These are phyloP conservation scores for Drosophila pegasa DNA, from an alignment of 2,888 invertebrate species.

Conservation along the genomic window DNA sequence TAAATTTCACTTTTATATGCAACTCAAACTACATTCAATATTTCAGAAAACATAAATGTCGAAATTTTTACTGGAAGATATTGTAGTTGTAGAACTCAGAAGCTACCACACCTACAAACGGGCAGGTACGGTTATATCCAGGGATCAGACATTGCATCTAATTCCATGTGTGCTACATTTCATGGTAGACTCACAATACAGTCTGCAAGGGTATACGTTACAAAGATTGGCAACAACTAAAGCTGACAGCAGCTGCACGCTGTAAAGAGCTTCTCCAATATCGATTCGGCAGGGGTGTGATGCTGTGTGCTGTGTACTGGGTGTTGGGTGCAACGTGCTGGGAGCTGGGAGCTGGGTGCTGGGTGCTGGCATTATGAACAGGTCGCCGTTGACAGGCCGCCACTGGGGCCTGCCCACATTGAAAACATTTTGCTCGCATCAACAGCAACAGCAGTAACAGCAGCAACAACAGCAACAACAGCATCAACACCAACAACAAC, in stretches of 20 bases:
- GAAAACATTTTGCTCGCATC: constrained; percentile 75
- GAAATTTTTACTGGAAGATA: no score
- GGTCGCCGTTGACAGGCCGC: constrained; percentile 35
- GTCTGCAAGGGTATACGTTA: constrained; percentile 11
- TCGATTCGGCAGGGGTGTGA: constrained; percentile 55
- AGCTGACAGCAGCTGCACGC: constrained; percentile 53
- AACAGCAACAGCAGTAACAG: constrained; percentile 34
- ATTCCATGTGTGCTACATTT: no score
- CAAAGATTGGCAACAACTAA: constrained; percentile 44
- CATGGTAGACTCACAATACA: not conserved
- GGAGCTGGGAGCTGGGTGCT: constrained; percentile 24
- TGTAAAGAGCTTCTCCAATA: constrained; percentile 58
- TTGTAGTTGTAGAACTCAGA: no score
- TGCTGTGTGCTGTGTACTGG: constrained; percentile 30
- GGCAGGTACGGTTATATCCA: not conserved
- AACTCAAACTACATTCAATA: no score
- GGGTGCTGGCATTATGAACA: constrained; percentile 30
- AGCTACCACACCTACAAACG: not conserved
- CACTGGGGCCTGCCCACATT: constrained; percentile 47
- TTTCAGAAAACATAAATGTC: not conserved
- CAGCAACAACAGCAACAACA: constrained; percentile 40
- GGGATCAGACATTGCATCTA: not conserved
- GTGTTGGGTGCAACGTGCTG: constrained; percentile 15
- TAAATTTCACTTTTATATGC: no score
- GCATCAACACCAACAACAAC: constrained; percentile 60